phyloP scores from a whole-genome alignment of 2,113 vertebrate genomes.

The Mobula hypostoma region DNA sequence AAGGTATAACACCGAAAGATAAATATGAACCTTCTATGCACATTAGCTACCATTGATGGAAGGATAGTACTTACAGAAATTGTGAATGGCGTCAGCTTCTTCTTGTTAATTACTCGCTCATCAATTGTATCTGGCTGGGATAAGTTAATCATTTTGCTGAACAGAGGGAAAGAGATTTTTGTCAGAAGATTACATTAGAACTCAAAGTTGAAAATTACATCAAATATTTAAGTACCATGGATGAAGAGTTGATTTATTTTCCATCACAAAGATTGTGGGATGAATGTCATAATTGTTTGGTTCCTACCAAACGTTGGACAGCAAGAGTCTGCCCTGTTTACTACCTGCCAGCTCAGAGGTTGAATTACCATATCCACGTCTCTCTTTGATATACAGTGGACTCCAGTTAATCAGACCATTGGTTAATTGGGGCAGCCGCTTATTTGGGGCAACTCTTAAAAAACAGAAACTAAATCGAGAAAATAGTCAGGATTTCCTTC shows the following conservation, averaged over 20 bases:
- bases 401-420: too few species aligned
- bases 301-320: neutral
- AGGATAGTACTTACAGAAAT: constrained; percentile 71
- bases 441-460: too few species aligned
- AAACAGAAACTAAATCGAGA: too few species aligned
- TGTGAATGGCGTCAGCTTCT: constrained; percentile 83
- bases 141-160: constrained; percentile 95
- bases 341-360: neutral
- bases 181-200: neutral
- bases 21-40: neutral
- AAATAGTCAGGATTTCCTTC: too few species aligned
- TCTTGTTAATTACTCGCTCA: constrained; percentile 92
- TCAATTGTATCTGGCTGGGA: constrained; percentile 94
- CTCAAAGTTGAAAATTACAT: neutral
- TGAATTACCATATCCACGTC: neutral
- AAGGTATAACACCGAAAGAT: neutral
- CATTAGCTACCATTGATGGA: neutral
- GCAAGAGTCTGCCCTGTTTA: neutral
- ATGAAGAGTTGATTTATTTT: neutral
- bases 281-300: neutral
- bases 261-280: neutral
- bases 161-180: constrained; percentile 45
- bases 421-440: too few species aligned
- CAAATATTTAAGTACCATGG: too few species aligned
- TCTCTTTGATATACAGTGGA: too few species aligned